These are phyloP conservation scores for Drosophila subsilvestris DNA, from an alignment of 2,888 invertebrate genomes.

Conservation along the genomic window DNA sequence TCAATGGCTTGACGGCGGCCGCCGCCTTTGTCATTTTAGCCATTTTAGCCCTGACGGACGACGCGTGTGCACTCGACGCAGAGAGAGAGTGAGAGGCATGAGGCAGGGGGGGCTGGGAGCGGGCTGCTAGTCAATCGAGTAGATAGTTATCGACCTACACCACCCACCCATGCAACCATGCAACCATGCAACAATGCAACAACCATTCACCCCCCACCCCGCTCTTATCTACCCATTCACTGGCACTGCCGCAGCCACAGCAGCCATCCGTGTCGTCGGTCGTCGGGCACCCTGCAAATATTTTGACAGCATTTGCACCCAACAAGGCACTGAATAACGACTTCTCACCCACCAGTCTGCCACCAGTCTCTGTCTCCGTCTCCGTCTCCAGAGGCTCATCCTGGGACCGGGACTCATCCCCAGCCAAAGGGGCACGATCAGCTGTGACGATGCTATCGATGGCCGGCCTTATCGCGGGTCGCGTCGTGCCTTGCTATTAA, in stretches of 20 bases:
- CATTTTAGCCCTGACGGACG: conserved; percentile 3
- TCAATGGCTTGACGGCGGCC: conserved; percentile 72
- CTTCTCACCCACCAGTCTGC: background rate
- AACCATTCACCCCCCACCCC: conserved; percentile 9
- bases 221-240: no score
- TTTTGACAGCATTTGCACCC: background rate
- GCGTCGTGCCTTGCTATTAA: conserved; percentile 23
- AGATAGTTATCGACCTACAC: conserved; percentile 18
- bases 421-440: background rate
- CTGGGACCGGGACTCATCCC: background rate
- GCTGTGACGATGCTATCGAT: background rate
- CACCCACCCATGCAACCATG: conserved; percentile 40
- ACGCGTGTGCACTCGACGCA: conserved; percentile 45
- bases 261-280: background rate
- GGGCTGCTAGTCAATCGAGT: conserved; percentile 16
- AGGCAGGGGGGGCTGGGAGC: background rate
- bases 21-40: conserved; percentile 66
- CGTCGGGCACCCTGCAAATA: background rate
- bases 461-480: background rate
- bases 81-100: background rate
- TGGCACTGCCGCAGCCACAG: background rate
- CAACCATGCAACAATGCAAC: conserved; percentile 56
- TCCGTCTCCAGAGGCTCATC: background rate
- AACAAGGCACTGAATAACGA: background rate
- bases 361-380: background rate